Evolutionary conservation across 2,113 vertebrate genomes (phyloP).

Genomic region (Sterrhoptilus dennistouni): DNA sequence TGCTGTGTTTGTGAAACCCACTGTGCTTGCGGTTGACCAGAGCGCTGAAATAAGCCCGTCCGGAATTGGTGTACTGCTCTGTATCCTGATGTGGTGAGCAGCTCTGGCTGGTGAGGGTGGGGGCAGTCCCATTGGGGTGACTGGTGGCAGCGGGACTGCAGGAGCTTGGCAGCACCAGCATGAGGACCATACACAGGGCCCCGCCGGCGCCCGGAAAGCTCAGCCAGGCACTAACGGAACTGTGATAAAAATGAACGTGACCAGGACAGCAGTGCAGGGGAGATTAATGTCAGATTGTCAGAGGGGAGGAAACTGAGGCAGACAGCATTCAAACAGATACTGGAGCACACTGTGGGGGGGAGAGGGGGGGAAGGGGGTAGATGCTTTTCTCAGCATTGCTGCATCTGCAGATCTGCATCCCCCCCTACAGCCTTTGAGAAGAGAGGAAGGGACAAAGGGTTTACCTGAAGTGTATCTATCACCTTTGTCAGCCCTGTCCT

Average conservation of each 20-base stretch:
- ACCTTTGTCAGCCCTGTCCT: background rate
- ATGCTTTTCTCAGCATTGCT: background rate
- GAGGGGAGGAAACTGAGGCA: conserved; percentile 63
- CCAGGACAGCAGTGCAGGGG: conserved; percentile 67
- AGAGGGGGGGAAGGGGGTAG: background rate
- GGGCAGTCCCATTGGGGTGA: conserved; percentile 48
- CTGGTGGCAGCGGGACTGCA: conserved; percentile 43
- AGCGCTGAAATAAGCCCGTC: conserved; percentile 79
- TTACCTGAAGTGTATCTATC: background rate
- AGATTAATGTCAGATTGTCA: conserved; percentile 81
- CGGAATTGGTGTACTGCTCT: conserved; percentile 82
- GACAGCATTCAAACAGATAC: conserved; percentile 59
- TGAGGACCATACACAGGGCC: conserved; percentile 7
- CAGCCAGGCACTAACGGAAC: conserved; percentile 77
- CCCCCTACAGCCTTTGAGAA: background rate
- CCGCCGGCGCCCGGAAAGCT: conserved; percentile 74
- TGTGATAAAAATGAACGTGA: conserved; percentile 82
- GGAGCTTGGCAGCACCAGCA: conserved; percentile 50
- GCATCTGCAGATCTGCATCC: background rate
- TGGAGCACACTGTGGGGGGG: background rate
- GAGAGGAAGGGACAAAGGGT: background rate
- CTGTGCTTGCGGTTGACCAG: conserved; percentile 80
- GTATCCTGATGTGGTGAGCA: conserved; percentile 86
- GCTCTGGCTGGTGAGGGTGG: conserved; percentile 55
- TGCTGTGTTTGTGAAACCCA: conserved; percentile 78